Base-by-base conservation (phyloP, 1,140 invertebrate species). In the Drosophila lini region DNA sequence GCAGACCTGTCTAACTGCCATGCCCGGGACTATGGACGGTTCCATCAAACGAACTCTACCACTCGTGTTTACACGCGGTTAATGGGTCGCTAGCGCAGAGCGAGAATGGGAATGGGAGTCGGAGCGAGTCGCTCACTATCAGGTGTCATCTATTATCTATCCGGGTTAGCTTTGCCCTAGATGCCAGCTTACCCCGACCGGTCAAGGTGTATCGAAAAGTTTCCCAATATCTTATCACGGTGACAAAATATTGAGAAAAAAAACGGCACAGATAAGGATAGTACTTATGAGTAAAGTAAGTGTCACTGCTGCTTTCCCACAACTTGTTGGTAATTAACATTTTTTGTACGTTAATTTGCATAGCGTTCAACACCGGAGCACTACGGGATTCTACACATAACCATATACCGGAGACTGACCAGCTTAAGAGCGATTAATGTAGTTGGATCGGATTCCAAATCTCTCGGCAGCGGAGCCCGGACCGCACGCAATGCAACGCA, bases 401-500 rank as follows among this genome's bases (percentile, higher is more conserved):
- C 8, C 52, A 38, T 44, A 25, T 25, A 50, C 44, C 13, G 31
- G 19, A 71, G 42, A 59, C 67, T 56, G 31, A 38, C 55, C 28
- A 41, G 19, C 19, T 4, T 28, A 36, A 22, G 10, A 6, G 32
- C 8, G 50, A 22, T 22, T 36, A 36, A 34, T 71, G 13, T 28
- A 16, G 38, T 36, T 71, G 36, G 47, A 55, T 31, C 40, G 38
- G 40, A 34, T 59, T 55, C 32, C 47, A 36, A 56, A 42, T 42
- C 48, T 50, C 25, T 50, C n/a, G 52, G 36, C 65, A 50, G 42
- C 69, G 53, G 40, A 45, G 22, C 47, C 62, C 41, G 32, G 48
- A 88, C 83, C 76, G 73, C 68, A 83, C 84, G 71, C 71, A 88
- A 80, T 78, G 80, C 63, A 77, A 88, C 69, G 57, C 80, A 83